Base-by-base conservation (phyloP, 2,797 vertebrate species). In the Hoplostethus mediterraneus region DNA sequence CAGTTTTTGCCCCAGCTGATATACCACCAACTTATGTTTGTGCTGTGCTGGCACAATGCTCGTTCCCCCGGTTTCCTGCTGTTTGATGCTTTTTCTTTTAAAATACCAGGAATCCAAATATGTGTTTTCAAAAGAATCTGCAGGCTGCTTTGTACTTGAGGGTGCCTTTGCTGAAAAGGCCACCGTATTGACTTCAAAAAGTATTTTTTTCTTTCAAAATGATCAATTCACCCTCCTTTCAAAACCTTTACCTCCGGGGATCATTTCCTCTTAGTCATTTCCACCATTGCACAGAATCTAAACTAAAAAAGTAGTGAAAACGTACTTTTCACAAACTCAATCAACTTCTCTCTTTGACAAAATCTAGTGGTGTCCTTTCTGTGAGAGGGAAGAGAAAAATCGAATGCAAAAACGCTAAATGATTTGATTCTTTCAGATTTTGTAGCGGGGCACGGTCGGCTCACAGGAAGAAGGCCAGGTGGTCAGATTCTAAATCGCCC, bases 101-200 rank as follows among this genome's bases (percentile, higher is more conserved):
- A 54, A 47, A 58, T 44, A 45, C 4, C 31, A 51, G 2, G 2
- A 66, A 71, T 56, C 11, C 38, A 57, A 71, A 56, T 49, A 25
- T n/a, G 16, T 60, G 60, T 36, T 67, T 64, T 67, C 33, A 51
- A 56, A 82, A 62, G 40, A 31, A 63, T 51, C 25, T 0, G n/a
- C 25, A 2, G 38, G 47, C n/a, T 9, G 42, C 59, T 67, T 76
- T 53, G 42, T 68, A 65, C 21, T 16, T 5, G n/a, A 9, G 36
- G 16, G 28, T 64, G 36, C 38, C 33, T 72, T 63, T 57, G 48
- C 25, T 54, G 56, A 63, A 83, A 77, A 88, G 61, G 67, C 59
- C 70, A 71, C 28, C 3, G 38, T 47, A 82, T 67, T 30, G 74
- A 83, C 30, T 62, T 60, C 9, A 56, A 58, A 59, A 75, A 62